Base-by-base conservation (phyloP, 2,888 invertebrate genomes). In the Nephrocerus scutellatus region DNA sequence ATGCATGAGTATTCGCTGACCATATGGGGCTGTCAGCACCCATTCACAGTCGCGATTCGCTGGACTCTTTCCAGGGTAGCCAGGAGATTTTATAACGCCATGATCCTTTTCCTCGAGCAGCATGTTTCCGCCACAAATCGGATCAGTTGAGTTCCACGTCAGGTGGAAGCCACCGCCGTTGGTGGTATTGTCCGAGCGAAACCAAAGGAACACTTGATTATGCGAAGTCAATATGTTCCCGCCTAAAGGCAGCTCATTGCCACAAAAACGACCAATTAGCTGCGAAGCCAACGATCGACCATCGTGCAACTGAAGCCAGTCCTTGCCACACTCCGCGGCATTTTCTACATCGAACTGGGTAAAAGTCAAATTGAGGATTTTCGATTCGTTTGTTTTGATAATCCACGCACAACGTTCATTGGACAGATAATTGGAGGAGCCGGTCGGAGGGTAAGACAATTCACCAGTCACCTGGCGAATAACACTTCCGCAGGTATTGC, bases 61-160 rank as follows among this genome's bases (percentile, higher is more conserved):
- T 1, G 92, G 90, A 61, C 92, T 90, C 49, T 75, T 75, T 5
- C 84, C 86, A 0, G 93, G 93, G 50, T 84, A 89, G 1, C 91
- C 91, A 0, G 93, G 93, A 1, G 91, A 90, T 40, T 74, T 76
- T 24, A 95, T 76, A 0, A 78, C 73, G 1, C 93, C 93, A 52
- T 81, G 79, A 4, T 74, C 50, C 3, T 16, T 28, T 2, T 21
- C 68, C 0, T 64, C 60, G 4, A 56, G 35, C 0, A 72, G 73
- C 1, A 81, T 53, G 6, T 68, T 68, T 1, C 80, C 85, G 33
- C 91, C 91, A 56, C 87, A 86, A 32, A 72, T 69, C 39, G 88
- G 84, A 9, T 70, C 59, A 13, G 77, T 72, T n/a, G 84, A 78
- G 19, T 69, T 77, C 91, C 92, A 95, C 37, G 73, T 74, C 22